These are phyloP conservation scores for Galemys pyrenaicus DNA, from an alignment of 2,113 vertebrate species.

Conservation along the genomic window DNA sequence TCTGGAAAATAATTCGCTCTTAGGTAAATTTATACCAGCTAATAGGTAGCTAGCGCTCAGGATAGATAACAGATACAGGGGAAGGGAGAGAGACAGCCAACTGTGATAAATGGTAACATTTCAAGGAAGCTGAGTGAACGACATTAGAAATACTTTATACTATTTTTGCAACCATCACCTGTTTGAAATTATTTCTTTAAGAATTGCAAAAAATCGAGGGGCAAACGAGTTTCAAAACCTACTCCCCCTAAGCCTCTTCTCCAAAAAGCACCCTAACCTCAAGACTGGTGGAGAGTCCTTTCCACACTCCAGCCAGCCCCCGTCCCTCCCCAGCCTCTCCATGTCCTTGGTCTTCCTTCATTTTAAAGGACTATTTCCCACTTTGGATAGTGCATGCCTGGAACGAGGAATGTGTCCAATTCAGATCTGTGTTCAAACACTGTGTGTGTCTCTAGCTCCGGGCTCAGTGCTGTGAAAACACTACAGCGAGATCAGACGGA, in stretches of 20 bases:
- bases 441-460: background rate
- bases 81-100: background rate
- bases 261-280: background rate
- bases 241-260: background rate
- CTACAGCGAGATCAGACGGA: rapidly evolving
- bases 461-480: background rate
- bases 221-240: background rate
- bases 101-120: background rate
- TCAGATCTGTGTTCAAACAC: background rate
- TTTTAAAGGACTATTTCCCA: background rate
- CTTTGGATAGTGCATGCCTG: too few relatives aligned
- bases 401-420: rapidly evolving
- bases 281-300: too few relatives aligned
- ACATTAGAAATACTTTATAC: background rate
- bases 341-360: rapidly evolving
- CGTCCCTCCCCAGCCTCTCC: rapidly evolving
- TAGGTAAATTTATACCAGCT: background rate
- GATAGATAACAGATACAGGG: too few relatives aligned
- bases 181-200: background rate
- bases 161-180: background rate
- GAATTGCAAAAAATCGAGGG: background rate
- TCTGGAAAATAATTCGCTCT: too few relatives aligned
- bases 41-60: background rate
- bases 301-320: background rate
- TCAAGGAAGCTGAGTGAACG: background rate